Evolutionary conservation across 2,113 vertebrate species (phyloP).

Genomic region (Eulemur macaco): DNA sequence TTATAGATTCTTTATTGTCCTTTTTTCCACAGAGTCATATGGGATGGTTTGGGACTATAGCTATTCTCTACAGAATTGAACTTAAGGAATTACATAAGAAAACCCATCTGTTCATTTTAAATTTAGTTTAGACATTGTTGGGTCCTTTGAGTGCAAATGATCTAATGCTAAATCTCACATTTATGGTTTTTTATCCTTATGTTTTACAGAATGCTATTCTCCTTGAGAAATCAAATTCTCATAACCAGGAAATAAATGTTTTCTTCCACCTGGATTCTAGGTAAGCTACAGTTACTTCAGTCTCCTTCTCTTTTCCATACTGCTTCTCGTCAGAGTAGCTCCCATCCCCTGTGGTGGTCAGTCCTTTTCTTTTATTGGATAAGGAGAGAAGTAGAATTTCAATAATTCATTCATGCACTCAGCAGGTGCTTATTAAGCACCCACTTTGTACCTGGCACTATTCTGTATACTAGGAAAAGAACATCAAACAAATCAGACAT

Average conservation of each 20-base stretch:
- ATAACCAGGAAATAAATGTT: not conserved
- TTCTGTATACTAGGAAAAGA: not conserved
- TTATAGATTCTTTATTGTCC: not conserved
- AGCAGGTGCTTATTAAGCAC: not conserved
- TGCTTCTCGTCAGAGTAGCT: not conserved
- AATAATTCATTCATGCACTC: not conserved
- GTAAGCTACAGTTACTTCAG: not conserved
- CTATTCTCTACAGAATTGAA: not conserved
- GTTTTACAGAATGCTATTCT: conserved; percentile 12
- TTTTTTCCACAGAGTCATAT: not conserved
- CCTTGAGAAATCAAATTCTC: not conserved
- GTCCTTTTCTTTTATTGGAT: not conserved
- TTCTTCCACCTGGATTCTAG: not conserved
- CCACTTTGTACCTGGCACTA: not conserved
- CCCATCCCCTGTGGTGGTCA: not conserved
- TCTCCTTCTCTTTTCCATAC: not conserved
- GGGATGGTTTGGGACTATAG: not conserved
- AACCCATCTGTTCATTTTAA: not conserved
- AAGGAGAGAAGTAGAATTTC: not conserved
- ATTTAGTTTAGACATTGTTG: not conserved
- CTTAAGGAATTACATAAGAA: not conserved
- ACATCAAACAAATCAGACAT: not conserved
- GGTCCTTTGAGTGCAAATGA: not conserved
- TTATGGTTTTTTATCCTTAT: not conserved
- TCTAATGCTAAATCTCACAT: not conserved